These are phyloP conservation scores for Phrynocephalus forsythii DNA, from an alignment of 2,797 vertebrate species.

Conservation along the genomic window DNA sequence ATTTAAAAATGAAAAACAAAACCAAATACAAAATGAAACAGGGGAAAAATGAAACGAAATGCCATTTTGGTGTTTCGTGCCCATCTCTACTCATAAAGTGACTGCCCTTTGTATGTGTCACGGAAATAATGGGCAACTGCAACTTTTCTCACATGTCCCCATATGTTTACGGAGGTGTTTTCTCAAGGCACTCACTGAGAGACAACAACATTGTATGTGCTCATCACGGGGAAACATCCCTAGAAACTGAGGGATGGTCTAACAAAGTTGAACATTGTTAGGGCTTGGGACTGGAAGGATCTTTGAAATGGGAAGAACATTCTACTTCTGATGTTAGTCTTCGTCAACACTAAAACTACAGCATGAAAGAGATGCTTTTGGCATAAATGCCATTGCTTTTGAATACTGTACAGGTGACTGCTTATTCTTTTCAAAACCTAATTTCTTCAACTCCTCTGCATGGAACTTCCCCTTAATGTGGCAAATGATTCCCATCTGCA, in stretches of 20 bases:
- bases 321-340: slow-evolving; percentile 8
- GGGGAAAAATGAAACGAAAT: no score
- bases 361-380: neutral
- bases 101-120: neutral
- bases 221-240: neutral
- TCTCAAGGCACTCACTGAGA: neutral
- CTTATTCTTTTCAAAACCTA: slow-evolving; percentile 8
- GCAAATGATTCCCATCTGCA: neutral
- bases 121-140: neutral
- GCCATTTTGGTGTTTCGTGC: no score
- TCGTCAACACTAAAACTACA: neutral
- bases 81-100: neutral
- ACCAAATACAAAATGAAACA: no score
- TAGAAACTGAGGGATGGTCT: no score
- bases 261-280: no score
- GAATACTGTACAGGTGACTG: slow-evolving; percentile 14
- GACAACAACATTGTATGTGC: neutral
- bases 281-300: neutral
- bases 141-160: neutral
- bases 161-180: neutral
- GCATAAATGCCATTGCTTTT: slow-evolving; percentile 17
- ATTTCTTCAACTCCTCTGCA: neutral
- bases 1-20: no score
- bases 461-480: slow-evolving; percentile 3
- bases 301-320: slow-evolving; percentile 24